Base-by-base conservation (phyloP, 2,797 vertebrate species). In the Myotis pilosus region DNA sequence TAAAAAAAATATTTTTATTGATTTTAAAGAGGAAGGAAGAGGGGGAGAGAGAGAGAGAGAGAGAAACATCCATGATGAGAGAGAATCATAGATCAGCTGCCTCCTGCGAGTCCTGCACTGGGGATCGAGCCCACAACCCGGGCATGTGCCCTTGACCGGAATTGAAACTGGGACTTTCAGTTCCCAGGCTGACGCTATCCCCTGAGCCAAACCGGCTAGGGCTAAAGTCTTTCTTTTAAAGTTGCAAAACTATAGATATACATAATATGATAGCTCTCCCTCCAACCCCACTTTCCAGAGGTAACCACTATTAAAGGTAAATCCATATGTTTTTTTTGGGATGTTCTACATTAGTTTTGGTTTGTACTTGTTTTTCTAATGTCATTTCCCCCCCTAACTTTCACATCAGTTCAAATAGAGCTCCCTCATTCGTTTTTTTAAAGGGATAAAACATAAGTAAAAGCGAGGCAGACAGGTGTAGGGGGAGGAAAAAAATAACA, bases 291-390 rank as follows among this genome's bases (percentile, higher is more conserved):
- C 28, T 92, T 93, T 92, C 53, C 49, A 88, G n/a, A 85, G 53
- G 30, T n/a, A 74, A 84, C 49, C 19, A 47, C 19, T 85, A 44
- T 91, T 78, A 68, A 89, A 78, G 30, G 3, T 71, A 91, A 92
- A 25, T 69, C 64, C 80, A 51, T 12, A 57, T 23, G 64, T 20
- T 12, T 71, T 92, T 94, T 80, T 47, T 3, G 7, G 79, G 47
- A 36, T 85, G 47, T 76, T 87, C 81, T 47, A 81, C 1, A 33
- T 36, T 68, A 68, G 44, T n/a, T 76, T 75, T 89, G 8, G 22
- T 94, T 92, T 89, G 60, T 76, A 75, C 41, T 62, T 47, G 38
- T 75, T 95, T 95, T 93, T 72, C 64, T 93, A 53, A 85, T 53
- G 30, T 62, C 30, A 23, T 38, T 94, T 76, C 23, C 38, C 33